A percentile compares a stretch with the other conserved stretches of the same genome.
Evolutionary conservation across 2,888 invertebrate species (phyloP).

Genomic region (Oscheius onirici): DNA sequence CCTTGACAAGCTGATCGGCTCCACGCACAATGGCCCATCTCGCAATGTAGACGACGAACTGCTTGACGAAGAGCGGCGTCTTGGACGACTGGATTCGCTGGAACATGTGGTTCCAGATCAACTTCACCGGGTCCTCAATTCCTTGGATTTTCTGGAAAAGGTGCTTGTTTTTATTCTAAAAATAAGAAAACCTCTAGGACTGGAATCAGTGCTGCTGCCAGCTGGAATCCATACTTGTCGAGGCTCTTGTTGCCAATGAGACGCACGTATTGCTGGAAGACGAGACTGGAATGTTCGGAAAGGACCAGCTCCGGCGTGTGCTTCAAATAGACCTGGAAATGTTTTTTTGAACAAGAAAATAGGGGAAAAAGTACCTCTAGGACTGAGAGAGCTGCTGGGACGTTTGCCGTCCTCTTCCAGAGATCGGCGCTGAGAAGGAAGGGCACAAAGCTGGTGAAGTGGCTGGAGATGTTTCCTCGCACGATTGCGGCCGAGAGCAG

Average conservation of each 20-base stretch:
- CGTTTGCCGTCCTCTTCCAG: constrained; percentile 93
- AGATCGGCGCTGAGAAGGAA: constrained; percentile 86
- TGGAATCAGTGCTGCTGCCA: constrained; percentile 84
- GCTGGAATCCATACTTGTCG: constrained; percentile 93
- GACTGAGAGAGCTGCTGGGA: constrained; percentile 90
- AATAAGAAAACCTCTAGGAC: constrained; percentile 37
- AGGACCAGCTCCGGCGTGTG: constrained; percentile 25
- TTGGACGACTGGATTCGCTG: constrained; percentile 84
- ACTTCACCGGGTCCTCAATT: constrained; percentile 37
- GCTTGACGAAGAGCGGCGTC: constrained; percentile 92
- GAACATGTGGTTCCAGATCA: constrained; percentile 53
- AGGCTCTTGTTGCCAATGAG: constrained; percentile 91
- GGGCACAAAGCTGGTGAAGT: constrained; percentile 89
- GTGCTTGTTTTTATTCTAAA: not conserved
- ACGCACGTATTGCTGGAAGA: constrained; percentile 72
- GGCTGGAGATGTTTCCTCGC: constrained; percentile 77
- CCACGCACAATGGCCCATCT: constrained; percentile 86
- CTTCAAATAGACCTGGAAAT: constrained; percentile 32
- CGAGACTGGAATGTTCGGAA: not conserved
- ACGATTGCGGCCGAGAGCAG: constrained; percentile 45
- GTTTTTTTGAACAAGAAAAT: not conserved
- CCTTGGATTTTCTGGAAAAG: constrained; percentile 25
- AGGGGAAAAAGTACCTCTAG: constrained; percentile 78
- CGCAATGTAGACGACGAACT: constrained; percentile 87
- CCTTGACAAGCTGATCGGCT: constrained; percentile 80